Evolutionary conservation across 1,140 invertebrate genomes (phyloP).

Genomic region (Heliconius nattereri): DNA sequence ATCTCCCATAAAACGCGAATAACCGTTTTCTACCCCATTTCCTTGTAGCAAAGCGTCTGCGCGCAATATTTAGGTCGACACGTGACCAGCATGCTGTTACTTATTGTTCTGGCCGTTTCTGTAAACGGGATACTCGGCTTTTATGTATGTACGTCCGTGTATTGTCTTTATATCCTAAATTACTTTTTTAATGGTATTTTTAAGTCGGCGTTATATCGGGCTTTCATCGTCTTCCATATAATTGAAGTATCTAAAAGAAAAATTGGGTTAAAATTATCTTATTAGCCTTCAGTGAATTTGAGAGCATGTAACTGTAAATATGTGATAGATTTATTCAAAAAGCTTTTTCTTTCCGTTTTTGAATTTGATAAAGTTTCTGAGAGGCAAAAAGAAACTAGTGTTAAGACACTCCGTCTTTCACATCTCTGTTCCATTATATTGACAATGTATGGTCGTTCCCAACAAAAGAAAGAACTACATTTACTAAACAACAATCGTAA

Average conservation of each 20-base stretch:
- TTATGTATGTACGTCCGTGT: neutral
- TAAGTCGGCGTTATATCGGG: neutral
- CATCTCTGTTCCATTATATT: too few species aligned
- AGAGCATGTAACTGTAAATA: too few species aligned
- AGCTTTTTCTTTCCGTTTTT: too few species aligned
- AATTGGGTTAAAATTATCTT: too few species aligned
- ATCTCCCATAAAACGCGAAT: constrained; percentile 24
- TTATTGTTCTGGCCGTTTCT: constrained; percentile 4
- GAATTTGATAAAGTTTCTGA: too few species aligned
- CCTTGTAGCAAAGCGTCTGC: constrained; percentile 39
- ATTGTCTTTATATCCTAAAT: neutral
- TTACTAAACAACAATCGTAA: neutral
- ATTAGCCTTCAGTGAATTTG: too few species aligned
- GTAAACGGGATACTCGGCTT: constrained; percentile 5
- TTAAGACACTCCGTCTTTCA: too few species aligned
- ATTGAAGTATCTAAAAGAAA: too few species aligned
- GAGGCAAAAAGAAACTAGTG: too few species aligned
- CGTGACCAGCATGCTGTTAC: constrained; percentile 45
- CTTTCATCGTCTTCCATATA: too few species aligned
- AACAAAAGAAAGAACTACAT: neutral
- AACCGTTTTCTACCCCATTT: constrained; percentile 30
- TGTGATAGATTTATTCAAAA: too few species aligned
- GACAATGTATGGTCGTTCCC: neutral
- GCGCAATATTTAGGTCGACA: constrained; percentile 52
- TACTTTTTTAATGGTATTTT: neutral